Evolutionary conservation across 2,113 vertebrate genomes (phyloP).

Genomic region (Cygnus atratus): DNA sequence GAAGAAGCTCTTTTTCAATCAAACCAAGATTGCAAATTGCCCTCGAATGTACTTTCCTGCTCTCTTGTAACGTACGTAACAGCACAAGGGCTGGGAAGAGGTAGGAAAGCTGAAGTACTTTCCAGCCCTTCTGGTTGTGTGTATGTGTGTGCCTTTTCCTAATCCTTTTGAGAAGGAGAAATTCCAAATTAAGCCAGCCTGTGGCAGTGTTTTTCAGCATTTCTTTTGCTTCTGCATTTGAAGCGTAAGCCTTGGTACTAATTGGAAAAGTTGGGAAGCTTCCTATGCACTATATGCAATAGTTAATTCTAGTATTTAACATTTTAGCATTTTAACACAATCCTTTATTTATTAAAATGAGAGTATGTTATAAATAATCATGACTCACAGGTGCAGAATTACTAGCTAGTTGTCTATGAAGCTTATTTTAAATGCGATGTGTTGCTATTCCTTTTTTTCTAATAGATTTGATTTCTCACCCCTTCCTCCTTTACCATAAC

Average conservation of each 20-base stretch:
- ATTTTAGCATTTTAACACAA: background rate
- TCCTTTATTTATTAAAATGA: background rate
- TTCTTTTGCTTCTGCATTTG: constrained; percentile 8
- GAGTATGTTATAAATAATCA: background rate
- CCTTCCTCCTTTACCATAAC: background rate
- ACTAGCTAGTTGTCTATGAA: background rate
- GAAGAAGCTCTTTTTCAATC: background rate
- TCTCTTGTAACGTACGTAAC: background rate
- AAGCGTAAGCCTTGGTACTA: background rate
- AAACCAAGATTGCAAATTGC: background rate
- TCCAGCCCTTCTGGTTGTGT: background rate
- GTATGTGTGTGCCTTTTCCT: background rate
- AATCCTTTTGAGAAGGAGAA: background rate
- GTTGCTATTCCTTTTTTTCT: background rate
- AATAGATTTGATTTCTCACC: background rate
- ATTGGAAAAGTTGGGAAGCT: background rate
- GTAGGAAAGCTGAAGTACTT: background rate
- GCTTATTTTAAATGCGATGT: background rate
- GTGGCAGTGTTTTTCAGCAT: constrained; percentile 67
- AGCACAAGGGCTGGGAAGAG: background rate
- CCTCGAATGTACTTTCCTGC: background rate
- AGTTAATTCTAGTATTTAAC: background rate
- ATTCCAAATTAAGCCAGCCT: constrained; percentile 55
- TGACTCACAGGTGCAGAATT: background rate
- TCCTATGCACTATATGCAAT: background rate